These are phyloP conservation scores for Mesorhabditis spiculigera DNA, from an alignment of 2,888 invertebrate species.

Conservation along the genomic window DNA sequence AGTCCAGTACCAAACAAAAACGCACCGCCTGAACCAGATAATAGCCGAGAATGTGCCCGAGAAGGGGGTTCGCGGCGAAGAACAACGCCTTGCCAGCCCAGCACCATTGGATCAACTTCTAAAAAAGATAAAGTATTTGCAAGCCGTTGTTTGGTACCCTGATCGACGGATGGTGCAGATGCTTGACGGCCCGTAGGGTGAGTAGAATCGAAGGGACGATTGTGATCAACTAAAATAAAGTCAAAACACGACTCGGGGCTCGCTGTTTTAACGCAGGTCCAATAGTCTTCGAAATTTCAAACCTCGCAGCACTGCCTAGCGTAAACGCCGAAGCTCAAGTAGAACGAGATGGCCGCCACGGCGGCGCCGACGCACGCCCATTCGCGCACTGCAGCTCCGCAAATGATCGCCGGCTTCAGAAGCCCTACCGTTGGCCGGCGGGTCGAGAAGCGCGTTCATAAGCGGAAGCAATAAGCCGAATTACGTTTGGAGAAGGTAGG, in stretches of 20 bases:
- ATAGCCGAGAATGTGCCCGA: not conserved
- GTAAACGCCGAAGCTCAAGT: not conserved
- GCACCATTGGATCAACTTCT: not conserved
- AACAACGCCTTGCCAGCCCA: constrained; percentile 5
- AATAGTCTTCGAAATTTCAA: not conserved
- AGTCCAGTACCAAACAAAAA: too few species aligned
- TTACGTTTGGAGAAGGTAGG: too few species aligned
- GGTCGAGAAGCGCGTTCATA: too few species aligned
- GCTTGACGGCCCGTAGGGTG: not conserved
- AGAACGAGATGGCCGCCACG: not conserved
- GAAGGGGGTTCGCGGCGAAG: not conserved
- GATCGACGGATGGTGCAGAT: not conserved
- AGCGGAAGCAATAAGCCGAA: too few species aligned
- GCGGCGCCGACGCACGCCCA: not conserved
- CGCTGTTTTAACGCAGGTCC: too few species aligned
- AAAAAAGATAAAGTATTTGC: not conserved
- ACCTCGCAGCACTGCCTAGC: constrained; percentile 2
- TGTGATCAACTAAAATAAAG: not conserved
- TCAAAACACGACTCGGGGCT: too few species aligned
- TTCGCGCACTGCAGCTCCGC: not conserved
- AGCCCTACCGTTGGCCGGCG: too few species aligned
- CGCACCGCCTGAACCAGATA: not conserved
- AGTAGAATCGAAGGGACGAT: not conserved
- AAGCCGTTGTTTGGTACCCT: not conserved
- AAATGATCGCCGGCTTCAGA: too few species aligned